A percentile compares a stretch with the other conserved stretches of the same genome.
phyloP scores from a whole-genome alignment of 2,888 invertebrate genomes.

The Synergus laeviventris region DNA sequence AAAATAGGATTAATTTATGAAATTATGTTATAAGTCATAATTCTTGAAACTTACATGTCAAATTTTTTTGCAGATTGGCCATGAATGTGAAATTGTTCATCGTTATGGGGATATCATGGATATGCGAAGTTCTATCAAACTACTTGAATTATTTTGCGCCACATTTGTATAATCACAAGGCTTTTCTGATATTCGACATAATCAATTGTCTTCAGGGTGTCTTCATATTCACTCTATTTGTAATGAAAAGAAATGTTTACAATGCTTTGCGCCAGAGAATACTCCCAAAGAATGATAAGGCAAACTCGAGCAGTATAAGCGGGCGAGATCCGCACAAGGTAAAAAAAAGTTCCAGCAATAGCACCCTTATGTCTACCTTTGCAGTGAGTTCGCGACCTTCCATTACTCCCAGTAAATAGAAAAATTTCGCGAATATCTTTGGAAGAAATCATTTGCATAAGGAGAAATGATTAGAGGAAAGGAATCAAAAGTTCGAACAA shows the following conservation, averaged over 20 bases:
- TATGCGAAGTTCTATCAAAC: conserved; percentile 80
- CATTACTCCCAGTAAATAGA: neutral
- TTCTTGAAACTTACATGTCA: neutral
- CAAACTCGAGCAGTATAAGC: conserved; percentile 44
- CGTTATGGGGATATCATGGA: conserved; percentile 88
- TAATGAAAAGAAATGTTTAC: conserved; percentile 83
- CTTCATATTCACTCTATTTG: conserved; percentile 84
- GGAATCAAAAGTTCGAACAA: neutral
- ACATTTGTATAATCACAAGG: conserved; percentile 59
- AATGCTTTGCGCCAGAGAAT: conserved; percentile 79
- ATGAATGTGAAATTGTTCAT: conserved; percentile 86
- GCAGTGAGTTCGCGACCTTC: neutral
- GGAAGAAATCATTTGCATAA: neutral
- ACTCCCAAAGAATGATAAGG: conserved; percentile 58
- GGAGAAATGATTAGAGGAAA: neutral
- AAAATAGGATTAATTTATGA: no score
- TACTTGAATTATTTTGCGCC: conserved; percentile 73
- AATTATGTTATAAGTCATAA: neutral
- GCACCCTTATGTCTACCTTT: conserved; percentile 65
- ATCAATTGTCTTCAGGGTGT: conserved; percentile 85
- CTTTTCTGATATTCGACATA: conserved; percentile 69
- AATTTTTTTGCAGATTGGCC: conserved; percentile 78
- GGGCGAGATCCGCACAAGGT: conserved; percentile 62
- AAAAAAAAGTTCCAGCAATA: conserved; percentile 64
- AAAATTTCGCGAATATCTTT: neutral